phyloP scores from a whole-genome alignment of 2,888 invertebrate species.

The Salticus scenicus region DNA sequence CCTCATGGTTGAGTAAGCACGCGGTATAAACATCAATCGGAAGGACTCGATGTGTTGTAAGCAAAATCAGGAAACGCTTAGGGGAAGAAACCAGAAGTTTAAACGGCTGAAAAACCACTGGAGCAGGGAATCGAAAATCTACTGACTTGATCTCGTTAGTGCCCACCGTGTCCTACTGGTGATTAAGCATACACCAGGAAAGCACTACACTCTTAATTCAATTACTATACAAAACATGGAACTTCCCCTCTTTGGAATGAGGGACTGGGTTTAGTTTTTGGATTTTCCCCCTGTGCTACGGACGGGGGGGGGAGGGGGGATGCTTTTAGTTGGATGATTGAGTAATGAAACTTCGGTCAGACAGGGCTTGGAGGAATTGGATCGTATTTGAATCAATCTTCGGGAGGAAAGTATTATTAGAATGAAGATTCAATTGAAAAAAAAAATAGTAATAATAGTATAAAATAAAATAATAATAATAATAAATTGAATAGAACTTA shows the following conservation, averaged over 20 bases:
- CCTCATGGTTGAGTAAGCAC: neutral
- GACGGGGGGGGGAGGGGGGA: neutral
- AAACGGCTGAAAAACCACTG: conserved; percentile 27
- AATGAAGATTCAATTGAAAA: neutral
- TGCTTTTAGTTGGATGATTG: conserved; percentile 19
- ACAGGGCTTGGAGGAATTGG: neutral
- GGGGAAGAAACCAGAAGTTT: neutral
- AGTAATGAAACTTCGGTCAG: neutral
- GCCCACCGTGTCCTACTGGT: conserved; percentile 28
- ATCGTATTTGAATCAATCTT: neutral
- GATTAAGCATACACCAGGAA: conserved; percentile 23
- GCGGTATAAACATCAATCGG: conserved; percentile 9
- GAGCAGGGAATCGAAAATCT: neutral
- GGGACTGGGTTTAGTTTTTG: neutral
- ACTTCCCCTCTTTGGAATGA: neutral
- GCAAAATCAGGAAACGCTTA: conserved; percentile 20
- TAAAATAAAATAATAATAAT: too few species aligned
- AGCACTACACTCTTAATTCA: conserved; percentile 27
- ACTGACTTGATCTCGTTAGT: conserved; percentile 16
- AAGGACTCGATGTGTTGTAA: conserved; percentile 7
- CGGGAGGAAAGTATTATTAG: neutral
- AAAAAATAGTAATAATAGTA: too few species aligned
- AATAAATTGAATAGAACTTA: too few species aligned
- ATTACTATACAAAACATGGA: conserved; percentile 21
- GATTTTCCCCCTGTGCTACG: neutral